Evolutionary conservation across 2,888 invertebrate genomes (phyloP), one percentile per base, ranked within the genome.

Genomic region (Caenorhabditis uteleia): DNA sequence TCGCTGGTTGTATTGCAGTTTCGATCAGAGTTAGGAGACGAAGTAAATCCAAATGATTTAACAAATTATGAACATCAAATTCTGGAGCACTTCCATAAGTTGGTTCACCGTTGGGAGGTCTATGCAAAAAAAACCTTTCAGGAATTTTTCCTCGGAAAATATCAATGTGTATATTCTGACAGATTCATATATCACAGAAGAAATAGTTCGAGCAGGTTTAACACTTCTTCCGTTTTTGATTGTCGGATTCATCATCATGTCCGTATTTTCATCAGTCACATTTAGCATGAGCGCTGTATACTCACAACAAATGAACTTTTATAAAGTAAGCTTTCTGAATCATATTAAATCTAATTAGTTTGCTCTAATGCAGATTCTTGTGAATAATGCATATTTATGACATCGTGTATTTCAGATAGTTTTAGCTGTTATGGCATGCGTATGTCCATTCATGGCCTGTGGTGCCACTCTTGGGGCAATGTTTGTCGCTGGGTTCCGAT

Each of bases 191-290:
- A 70, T 82, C 29, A 82, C 82, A 3, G 59, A 68, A 16, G 82
- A 82, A 61, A 77, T 81, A 26, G 75, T 75, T 8, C 48, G 72
- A 44, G 68, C 75, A 18, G 75, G 75, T 8, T 31, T 78, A 5
- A 70, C 76, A n/a, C 68, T 81, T n/a, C 64, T 81, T 7, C 81
- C 81, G 5, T 81, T 81, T 36, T 49, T 82, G 18, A 68, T 72
- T 25, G 74, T 82, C 40, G 82, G 82, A 8, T 82, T 82, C 59
- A 60, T 68, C 12, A 82, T 82, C 34, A 82, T 82, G 82, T 69
- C 69, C 14, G 43, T 68, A 4, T 82, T 82, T 60, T 81, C 81
- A 3, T 64, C 73, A 3, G 48, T 74, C 16, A 77, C 80, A 5
- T 80, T 82, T 69, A 59, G 56, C 10, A 23, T 76, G 18, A 72